Conservation (phyloP, 2,888 invertebrate genomes). For the Sphecodes monilicornis region DNA sequence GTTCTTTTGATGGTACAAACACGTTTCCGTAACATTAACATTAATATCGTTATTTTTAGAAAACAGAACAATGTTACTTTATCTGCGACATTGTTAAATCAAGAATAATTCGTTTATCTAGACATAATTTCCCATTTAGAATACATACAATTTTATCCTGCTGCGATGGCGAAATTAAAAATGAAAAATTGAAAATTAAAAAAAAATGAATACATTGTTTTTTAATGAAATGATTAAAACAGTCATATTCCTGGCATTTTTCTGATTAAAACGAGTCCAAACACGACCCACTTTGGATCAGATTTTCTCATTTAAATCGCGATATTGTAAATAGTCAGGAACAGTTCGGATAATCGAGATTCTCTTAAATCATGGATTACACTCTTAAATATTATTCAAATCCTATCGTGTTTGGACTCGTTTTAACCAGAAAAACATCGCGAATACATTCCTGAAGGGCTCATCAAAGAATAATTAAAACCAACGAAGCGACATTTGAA, state of each 20-base stretch:
- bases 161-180: neutral
- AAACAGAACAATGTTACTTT: neutral
- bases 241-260: neutral
- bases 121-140: neutral
- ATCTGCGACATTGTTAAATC: neutral
- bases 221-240: neutral
- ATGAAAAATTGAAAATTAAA: neutral
- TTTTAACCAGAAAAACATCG: neutral
- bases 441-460: neutral
- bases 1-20: neutral
- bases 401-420: neutral
- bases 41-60: neutral
- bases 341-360: neutral
- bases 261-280: neutral
- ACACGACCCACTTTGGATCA: neutral
- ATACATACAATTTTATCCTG: neutral
- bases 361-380: neutral
- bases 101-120: neutral
- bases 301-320: neutral
- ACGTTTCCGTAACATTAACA: neutral
- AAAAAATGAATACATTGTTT: neutral
- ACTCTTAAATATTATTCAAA: neutral
- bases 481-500: neutral
- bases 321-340: neutral
- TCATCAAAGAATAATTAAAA: neutral